Base-by-base conservation (phyloP, 2,113 vertebrate species). In the Cynocephalus volans region DNA sequence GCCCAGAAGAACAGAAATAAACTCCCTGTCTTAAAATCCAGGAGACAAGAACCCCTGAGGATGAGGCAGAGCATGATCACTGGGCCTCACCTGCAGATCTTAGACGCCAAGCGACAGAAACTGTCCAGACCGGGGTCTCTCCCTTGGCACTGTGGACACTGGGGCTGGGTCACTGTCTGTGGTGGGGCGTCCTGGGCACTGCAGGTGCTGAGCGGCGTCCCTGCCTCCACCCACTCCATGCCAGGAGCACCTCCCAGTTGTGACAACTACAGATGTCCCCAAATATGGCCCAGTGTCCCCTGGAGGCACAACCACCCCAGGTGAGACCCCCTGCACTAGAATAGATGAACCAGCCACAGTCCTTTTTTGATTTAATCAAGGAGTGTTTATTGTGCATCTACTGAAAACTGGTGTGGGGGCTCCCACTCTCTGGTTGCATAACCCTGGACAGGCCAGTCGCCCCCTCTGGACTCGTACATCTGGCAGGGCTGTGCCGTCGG, bases 341-440 rank as follows among this genome's bases (percentile, higher is more conserved):
- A 75, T 60, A 15, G 19, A 45, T 12, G 2, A 48, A 36, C 52
- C 18, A 45, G n/a, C 23, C n/a, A 36, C 52, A 19, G 56, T 28
- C 26, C n/a, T 77, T 50, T 41, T 60, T 6, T 23, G 87, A 76
- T 17, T 45, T 21, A 24, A 6, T 52, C 13, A 41, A 69, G 91
- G n/a, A 31, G 12, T 0, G 0, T 3, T 18, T 0, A 4, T 0
- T 1, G 31, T 28, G 52, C 62, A 64, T 1, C 52, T 54, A 17
- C 60, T 14, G 41, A 14, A 48, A 69, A 17, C 36, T 23, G 56
- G 17, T 11, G 19, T 1, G 19, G 80, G 45, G 48, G 33, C 11
- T 31, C 70, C 80, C 8, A 1, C 14, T 48, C 58, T 56, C 31
- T 1, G 0, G 13, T 1, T 5, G 19, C 6, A 0, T 0, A 18